These are phyloP conservation scores for Smithornis capensis DNA, from an alignment of 2,113 vertebrate species.

Conservation along the genomic window DNA sequence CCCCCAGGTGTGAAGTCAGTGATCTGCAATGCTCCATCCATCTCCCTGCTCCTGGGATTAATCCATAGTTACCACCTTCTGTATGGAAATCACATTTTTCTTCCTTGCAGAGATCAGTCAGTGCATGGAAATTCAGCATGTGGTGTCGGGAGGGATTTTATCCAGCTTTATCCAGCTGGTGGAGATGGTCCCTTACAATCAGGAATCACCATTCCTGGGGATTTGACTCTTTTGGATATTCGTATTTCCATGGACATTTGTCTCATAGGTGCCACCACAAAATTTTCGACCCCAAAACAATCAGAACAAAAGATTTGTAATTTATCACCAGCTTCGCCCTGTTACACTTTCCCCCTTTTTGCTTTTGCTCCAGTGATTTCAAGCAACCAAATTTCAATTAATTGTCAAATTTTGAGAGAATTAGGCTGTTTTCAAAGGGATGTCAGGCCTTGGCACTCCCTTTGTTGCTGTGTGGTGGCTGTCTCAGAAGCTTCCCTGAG, in stretches of 20 bases:
- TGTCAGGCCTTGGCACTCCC: not conserved
- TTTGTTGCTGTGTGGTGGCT: not conserved
- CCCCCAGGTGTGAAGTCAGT: not conserved
- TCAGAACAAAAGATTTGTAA: not conserved
- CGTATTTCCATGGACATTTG: not conserved
- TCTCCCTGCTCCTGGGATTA: not conserved
- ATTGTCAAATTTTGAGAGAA: slow-evolving; percentile 38
- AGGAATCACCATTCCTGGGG: not conserved
- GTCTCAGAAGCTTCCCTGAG: not conserved
- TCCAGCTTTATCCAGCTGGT: not conserved
- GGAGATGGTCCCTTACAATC: not conserved
- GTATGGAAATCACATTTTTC: not conserved
- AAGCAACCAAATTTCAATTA: slow-evolving; percentile 4
- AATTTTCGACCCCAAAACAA: not conserved
- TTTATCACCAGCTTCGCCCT: not conserved
- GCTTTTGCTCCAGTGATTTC: not conserved
- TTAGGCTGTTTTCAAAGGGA: slow-evolving; percentile 30
- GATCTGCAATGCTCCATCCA: not conserved
- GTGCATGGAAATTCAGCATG: accelerated
- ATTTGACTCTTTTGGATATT: not conserved
- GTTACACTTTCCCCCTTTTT: not conserved
- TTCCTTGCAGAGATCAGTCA: not conserved
- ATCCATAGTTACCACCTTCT: not conserved
- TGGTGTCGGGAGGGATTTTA: not conserved
- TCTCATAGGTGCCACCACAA: not conserved